A percentile compares a stretch with the other conserved stretches of the same genome.
Evolutionary conservation across 2,888 invertebrate species (phyloP).

Genomic region (Athalia circularis): DNA sequence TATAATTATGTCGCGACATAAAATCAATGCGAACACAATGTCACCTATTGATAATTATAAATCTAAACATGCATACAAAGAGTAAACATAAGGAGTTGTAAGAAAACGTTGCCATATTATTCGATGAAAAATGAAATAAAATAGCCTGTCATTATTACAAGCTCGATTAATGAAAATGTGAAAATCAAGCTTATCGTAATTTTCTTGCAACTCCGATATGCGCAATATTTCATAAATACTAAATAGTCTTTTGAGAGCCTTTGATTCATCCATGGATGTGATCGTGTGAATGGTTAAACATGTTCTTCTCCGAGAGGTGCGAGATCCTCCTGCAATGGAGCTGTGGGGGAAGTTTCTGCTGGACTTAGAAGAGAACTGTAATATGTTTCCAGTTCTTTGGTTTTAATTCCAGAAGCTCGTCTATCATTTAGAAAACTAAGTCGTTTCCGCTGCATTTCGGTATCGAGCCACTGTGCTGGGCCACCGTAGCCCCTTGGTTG

Average conservation of each 20-base stretch:
- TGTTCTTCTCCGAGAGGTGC: constrained; percentile 54
- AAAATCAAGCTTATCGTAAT: not conserved
- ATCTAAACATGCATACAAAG: not conserved
- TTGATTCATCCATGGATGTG: not conserved
- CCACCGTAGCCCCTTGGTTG: constrained; percentile 54
- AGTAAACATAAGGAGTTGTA: too few relatives aligned
- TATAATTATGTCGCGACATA: not conserved
- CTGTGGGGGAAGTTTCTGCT: constrained; percentile 57
- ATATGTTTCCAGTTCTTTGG: constrained; percentile 72
- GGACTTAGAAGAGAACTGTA: constrained; percentile 70
- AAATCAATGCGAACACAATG: not conserved
- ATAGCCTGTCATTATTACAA: not conserved
- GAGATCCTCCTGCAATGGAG: constrained; percentile 53
- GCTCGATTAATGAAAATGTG: not conserved
- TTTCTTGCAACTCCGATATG: constrained; percentile 9
- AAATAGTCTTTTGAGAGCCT: constrained; percentile 24
- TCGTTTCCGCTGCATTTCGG: constrained; percentile 64
- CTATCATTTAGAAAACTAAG: constrained; percentile 63
- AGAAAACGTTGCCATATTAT: too few relatives aligned
- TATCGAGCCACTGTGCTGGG: constrained; percentile 63
- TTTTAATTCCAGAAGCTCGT: constrained; percentile 57
- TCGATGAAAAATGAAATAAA: too few relatives aligned
- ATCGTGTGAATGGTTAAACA: constrained; percentile 45
- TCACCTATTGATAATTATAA: not conserved
- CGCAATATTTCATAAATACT: not conserved